Evolutionary conservation across 1,140 invertebrate species (phyloP).

Genomic region (Drosophila sucinea): DNA sequence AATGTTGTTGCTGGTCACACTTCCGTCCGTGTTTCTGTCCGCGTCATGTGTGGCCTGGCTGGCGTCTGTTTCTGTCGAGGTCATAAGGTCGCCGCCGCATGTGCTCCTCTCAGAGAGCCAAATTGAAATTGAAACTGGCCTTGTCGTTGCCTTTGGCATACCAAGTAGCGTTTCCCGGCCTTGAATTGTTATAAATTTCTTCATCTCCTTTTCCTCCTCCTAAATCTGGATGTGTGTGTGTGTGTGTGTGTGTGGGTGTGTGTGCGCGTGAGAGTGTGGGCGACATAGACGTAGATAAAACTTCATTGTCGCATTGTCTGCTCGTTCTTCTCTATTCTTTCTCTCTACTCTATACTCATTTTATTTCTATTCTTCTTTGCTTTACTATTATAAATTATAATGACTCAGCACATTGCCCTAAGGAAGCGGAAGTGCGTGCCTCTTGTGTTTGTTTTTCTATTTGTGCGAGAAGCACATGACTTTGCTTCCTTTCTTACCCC

Average conservation of each 20-base stretch:
- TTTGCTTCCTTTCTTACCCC: constrained; percentile 21
- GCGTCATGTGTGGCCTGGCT: constrained; percentile 43
- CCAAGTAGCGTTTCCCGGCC: constrained; percentile 58
- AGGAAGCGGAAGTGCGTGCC: constrained; percentile 61
- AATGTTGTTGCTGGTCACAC: constrained; percentile 4
- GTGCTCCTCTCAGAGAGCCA: constrained; percentile 39
- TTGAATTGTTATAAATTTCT: constrained; percentile 70
- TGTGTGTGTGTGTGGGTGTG: constrained; percentile 6
- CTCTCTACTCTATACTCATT: constrained; percentile 7
- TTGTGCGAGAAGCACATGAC: constrained; percentile 44
- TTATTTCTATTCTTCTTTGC: constrained; percentile 24
- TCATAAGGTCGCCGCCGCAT: constrained; percentile 64
- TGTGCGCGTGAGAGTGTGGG: constrained; percentile 21
- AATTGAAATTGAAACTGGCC: constrained; percentile 53
- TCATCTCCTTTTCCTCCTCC: not conserved
- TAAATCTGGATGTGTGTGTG: too few relatives aligned
- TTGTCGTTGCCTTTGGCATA: constrained; percentile 56
- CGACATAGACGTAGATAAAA: constrained; percentile 35
- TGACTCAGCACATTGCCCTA: constrained; percentile 66
- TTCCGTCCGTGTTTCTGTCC: constrained; percentile 14
- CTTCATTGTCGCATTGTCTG: constrained; percentile 75
- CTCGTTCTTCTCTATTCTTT: constrained; percentile 27
- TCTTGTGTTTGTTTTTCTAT: constrained; percentile 42
- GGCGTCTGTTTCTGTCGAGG: constrained; percentile 50
- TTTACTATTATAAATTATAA: constrained; percentile 76